These are phyloP conservation scores for Polyergus mexicanus DNA, from an alignment of 1,140 invertebrate species.

Conservation along the genomic window DNA sequence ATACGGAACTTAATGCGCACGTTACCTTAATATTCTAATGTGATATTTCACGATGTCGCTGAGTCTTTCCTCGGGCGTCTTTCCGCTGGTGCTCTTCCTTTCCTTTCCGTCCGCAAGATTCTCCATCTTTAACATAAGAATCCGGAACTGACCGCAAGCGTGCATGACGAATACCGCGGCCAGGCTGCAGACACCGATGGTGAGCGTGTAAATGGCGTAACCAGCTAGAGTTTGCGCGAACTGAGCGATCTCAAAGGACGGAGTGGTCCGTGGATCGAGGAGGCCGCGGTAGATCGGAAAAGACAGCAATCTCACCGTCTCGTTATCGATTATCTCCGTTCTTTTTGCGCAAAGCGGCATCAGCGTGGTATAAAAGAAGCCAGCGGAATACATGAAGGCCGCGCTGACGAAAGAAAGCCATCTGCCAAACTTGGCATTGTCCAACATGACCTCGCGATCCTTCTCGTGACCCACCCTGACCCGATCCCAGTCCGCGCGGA, in stretches of 20 bases:
- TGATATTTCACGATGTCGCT: slow-evolving; percentile 76
- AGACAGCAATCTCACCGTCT: slow-evolving; percentile 61
- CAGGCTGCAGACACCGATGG: slow-evolving; percentile 66
- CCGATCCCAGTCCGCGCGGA: slow-evolving; percentile 62
- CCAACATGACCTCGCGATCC: slow-evolving; percentile 58
- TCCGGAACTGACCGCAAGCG: slow-evolving; percentile 72
- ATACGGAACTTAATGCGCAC: background rate
- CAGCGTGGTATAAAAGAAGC: slow-evolving; percentile 79
- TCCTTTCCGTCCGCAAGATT: background rate
- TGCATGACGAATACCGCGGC: slow-evolving; percentile 73
- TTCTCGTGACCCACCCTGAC: background rate
- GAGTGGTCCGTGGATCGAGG: slow-evolving; percentile 59
- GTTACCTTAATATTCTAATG: slow-evolving; percentile 71
- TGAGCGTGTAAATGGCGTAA: slow-evolving; percentile 67
- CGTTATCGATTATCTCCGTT: slow-evolving; percentile 68
- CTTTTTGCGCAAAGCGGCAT: slow-evolving; percentile 77
- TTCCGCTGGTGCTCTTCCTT: background rate
- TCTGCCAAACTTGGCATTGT: slow-evolving; percentile 63
- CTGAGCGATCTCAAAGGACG: slow-evolving; percentile 72
- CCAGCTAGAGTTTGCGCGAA: slow-evolving; percentile 63
- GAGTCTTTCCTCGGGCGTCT: background rate
- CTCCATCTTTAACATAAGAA: slow-evolving; percentile 65
- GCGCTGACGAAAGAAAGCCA: slow-evolving; percentile 69
- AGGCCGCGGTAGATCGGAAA: slow-evolving; percentile 66
- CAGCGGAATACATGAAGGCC: slow-evolving; percentile 78